phyloP scores from a whole-genome alignment of 1,140 invertebrate species.

The Lepeophtheirus salmonis region DNA sequence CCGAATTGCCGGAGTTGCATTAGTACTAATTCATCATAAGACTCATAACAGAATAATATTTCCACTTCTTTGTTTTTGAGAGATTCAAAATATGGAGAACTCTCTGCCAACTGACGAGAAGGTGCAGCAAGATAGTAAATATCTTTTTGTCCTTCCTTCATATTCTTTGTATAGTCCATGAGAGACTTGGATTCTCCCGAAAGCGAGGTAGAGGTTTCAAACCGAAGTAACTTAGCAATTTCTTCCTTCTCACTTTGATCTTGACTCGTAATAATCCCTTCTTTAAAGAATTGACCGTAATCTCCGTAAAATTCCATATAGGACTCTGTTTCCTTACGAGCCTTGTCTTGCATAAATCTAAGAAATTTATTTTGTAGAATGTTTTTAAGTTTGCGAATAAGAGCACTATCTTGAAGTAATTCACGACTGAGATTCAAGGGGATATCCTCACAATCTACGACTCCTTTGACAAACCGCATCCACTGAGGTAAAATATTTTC shows the following conservation, averaged over 20 bases:
- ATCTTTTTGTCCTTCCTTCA: conserved; percentile 55
- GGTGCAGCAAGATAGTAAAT: conserved; percentile 87
- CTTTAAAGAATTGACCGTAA: conserved; percentile 81
- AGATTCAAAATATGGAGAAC: conserved; percentile 79
- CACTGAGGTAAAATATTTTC: conserved; percentile 82
- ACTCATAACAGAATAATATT: conserved; percentile 85
- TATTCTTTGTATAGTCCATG: conserved; percentile 52
- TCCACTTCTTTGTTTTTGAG: conserved; percentile 46
- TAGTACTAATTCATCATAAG: conserved; percentile 83
- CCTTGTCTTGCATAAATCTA: conserved; percentile 58
- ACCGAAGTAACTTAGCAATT: conserved; percentile 67
- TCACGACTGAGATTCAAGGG: conserved; percentile 89
- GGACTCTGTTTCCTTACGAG: conserved; percentile 58
- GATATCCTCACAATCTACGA: conserved; percentile 95
- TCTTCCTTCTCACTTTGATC: conserved; percentile 71
- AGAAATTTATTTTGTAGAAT: conserved; percentile 67
- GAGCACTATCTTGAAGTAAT: conserved; percentile 71
- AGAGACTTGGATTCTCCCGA: conserved; percentile 57
- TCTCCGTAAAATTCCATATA: conserved; percentile 75
- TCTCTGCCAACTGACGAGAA: conserved; percentile 68
- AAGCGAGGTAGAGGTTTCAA: conserved; percentile 64
- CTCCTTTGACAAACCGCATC: conserved; percentile 77
- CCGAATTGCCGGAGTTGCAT: conserved; percentile 71
- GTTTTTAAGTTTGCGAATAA: conserved; percentile 64
- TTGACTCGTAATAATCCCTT: conserved; percentile 68